Percentiles rank a stretch among this genome's conserved stretches.
Evolutionary conservation across 2,113 vertebrate genomes (phyloP).

Genomic region (Corythornis madagascariensis): DNA sequence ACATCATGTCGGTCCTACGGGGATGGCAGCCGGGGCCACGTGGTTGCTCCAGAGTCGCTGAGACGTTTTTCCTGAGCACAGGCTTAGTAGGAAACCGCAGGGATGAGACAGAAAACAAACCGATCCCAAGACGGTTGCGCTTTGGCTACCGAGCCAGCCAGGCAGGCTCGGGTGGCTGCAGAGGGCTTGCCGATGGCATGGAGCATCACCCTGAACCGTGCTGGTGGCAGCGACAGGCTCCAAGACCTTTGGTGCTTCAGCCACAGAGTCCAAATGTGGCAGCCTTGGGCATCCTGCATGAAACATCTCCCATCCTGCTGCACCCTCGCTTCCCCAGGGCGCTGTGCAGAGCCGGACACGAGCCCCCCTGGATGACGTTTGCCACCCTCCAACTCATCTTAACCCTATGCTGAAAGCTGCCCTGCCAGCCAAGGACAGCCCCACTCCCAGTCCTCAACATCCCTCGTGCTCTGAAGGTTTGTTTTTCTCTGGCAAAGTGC

Average conservation of each 20-base stretch:
- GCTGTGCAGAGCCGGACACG: neutral
- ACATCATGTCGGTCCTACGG: slow-evolving; percentile 70
- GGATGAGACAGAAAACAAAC: slow-evolving; percentile 26
- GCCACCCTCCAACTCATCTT: neutral
- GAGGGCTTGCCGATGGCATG: accelerated
- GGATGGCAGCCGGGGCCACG: slow-evolving; percentile 32
- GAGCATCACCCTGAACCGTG: neutral
- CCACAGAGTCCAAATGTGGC: neutral
- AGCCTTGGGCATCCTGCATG: neutral
- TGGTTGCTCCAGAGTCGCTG: slow-evolving; percentile 32
- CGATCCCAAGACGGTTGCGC: neutral
- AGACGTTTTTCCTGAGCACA: slow-evolving; percentile 22
- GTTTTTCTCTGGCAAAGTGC: neutral
- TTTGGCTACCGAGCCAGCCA: neutral
- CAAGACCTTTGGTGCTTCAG: neutral
- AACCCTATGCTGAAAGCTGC: neutral
- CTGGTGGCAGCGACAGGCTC: neutral
- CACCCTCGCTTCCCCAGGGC: neutral
- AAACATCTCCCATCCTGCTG: neutral
- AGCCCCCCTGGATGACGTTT: neutral
- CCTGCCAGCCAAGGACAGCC: neutral
- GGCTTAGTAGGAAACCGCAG: slow-evolving; percentile 21
- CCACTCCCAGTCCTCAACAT: neutral
- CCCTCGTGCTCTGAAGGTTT: neutral
- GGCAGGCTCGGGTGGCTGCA: neutral